Evolutionary conservation across 2,797 vertebrate species (phyloP).

Genomic region (Zalophus californianus): DNA sequence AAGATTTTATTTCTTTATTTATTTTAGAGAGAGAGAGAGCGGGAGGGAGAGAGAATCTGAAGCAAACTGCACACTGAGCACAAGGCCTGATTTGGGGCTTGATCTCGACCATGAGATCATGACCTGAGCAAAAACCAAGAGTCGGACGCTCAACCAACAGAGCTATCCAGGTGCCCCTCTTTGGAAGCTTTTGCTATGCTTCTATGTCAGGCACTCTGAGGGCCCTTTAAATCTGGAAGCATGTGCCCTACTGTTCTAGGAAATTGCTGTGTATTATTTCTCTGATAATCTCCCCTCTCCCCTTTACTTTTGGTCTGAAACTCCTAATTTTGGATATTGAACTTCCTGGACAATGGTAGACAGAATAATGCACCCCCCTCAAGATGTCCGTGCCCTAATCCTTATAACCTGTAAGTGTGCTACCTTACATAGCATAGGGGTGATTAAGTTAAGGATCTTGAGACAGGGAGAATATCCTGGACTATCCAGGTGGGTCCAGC

Average conservation of each 20-base stretch:
- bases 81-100: background rate
- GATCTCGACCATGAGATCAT: background rate
- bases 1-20: background rate
- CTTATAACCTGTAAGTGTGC: background rate
- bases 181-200: background rate
- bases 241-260: background rate
- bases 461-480: background rate
- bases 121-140: background rate
- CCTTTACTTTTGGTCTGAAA: background rate
- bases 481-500: background rate
- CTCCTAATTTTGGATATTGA: background rate
- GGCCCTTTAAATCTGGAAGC: background rate
- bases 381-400: background rate
- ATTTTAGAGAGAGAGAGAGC: background rate
- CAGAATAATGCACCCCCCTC: background rate
- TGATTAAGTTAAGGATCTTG: background rate
- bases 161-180: background rate
- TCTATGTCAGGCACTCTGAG: background rate
- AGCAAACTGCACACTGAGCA: background rate
- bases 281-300: background rate
- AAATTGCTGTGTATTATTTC: background rate
- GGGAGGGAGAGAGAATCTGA: background rate
- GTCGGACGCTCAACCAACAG: background rate
- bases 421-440: background rate
- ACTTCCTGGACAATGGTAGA: background rate